Evolutionary conservation across 2,888 invertebrate species (phyloP).

Genomic region (Aphidius colemani): DNA sequence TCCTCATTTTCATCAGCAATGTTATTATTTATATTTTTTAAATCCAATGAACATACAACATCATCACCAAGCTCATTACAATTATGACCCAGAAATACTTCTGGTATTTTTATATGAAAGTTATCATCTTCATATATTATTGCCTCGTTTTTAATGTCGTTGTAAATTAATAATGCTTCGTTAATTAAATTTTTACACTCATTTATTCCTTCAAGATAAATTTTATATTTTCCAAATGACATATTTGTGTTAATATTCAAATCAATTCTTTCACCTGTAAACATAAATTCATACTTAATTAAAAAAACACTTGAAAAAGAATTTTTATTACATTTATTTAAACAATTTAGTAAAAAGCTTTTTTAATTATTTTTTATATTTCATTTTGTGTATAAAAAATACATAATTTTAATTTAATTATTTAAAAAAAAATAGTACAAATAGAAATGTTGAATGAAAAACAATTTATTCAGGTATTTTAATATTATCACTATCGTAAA

Average conservation of each 20-base stretch:
- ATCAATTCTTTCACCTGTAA: constrained; percentile 70
- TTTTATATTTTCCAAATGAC: constrained; percentile 63
- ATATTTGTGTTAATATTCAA: constrained; percentile 64
- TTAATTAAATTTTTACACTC: constrained; percentile 61
- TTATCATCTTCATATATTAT: constrained; percentile 21
- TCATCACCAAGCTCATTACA: constrained; percentile 35
- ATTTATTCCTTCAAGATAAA: constrained; percentile 63
- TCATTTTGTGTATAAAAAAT: no score
- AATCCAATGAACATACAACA: constrained; percentile 41
- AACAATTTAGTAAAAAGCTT: not conserved
- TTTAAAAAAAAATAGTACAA: no score
- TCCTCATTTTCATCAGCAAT: not conserved
- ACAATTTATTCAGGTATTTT: no score
- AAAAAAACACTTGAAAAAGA: not conserved
- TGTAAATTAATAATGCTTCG: constrained; percentile 62
- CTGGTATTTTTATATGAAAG: constrained; percentile 11
- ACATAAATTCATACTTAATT: not conserved
- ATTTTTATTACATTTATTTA: no score
- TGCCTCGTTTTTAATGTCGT: constrained; percentile 43
- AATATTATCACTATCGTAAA: no score
- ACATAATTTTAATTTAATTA: no score
- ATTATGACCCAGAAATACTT: constrained; percentile 30
- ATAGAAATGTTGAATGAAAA: no score
- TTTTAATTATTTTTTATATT: no score
- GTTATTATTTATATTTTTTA: constrained; percentile 24